A percentile compares a stretch with the other conserved stretches of the same genome.
Conservation (phyloP, 1,140 invertebrate genomes). For the Drosophila nikananu region DNA sequence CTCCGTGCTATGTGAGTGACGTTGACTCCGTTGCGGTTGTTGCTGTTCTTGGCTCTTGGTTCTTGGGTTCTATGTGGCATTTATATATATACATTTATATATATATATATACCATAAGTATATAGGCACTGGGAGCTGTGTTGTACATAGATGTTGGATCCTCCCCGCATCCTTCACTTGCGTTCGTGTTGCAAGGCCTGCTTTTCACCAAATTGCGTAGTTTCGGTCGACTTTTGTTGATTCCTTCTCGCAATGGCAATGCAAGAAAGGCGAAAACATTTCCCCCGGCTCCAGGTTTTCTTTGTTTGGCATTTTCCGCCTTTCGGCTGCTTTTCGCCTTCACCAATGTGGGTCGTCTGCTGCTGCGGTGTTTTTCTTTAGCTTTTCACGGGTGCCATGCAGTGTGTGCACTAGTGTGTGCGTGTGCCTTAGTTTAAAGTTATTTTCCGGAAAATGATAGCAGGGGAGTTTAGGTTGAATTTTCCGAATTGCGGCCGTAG, state of each 20-base stretch:
- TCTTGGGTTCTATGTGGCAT: conserved; percentile 39
- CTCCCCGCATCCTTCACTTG: conserved; percentile 12
- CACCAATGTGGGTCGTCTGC: conserved; percentile 69
- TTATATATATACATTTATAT: conserved; percentile 12
- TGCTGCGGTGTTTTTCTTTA: conserved; percentile 29
- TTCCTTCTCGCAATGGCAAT: conserved; percentile 30
- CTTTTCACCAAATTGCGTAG: conserved; percentile 68
- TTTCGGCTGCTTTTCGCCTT: conserved; percentile 35
- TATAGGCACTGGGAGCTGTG: conserved; percentile 13
- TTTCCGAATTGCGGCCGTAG: conserved; percentile 42
- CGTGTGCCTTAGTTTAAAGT: conserved; percentile 71
- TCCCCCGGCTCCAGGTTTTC: conserved; percentile 6
- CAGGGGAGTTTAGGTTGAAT: conserved; percentile 1
- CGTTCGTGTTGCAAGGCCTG: conserved; percentile 54
- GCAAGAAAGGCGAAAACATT: conserved; percentile 49
- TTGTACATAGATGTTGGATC: conserved; percentile 44
- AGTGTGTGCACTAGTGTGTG: conserved; percentile 55
- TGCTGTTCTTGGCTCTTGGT: conserved; percentile 9
- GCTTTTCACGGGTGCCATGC: conserved; percentile 37
- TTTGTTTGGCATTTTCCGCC: conserved; percentile 30
- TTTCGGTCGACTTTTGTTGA: conserved; percentile 52
- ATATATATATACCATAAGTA: not conserved
- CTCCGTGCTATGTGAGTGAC: conserved; percentile 66
- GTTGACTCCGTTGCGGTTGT: conserved; percentile 64
- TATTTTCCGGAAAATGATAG: conserved; percentile 17